Conservation (phyloP, 1,140 invertebrate species). For the Lysiphlebus fabarum region DNA sequence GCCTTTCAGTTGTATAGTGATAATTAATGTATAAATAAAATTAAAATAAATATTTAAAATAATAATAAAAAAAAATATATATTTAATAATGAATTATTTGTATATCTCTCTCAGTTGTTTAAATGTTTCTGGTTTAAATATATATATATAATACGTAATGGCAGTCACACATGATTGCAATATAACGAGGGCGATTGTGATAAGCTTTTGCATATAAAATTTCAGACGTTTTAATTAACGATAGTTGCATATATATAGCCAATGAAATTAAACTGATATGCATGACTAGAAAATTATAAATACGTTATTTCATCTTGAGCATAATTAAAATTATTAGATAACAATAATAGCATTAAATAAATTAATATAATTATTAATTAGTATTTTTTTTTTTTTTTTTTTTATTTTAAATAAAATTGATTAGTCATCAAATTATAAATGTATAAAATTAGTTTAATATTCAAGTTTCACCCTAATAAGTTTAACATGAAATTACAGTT, state of each 20-base stretch:
- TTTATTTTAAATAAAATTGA: too few relatives aligned
- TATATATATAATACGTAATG: conserved; percentile 1
- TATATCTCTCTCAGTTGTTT: background rate
- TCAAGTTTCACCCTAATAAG: too few relatives aligned
- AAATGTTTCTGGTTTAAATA: background rate
- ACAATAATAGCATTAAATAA: too few relatives aligned
- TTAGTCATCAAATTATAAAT: too few relatives aligned
- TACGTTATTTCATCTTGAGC: background rate
- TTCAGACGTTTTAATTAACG: background rate
- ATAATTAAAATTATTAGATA: too few relatives aligned
- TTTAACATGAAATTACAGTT: background rate
- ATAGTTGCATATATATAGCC: too few relatives aligned
- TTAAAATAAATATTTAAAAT: too few relatives aligned
- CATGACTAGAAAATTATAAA: conserved; percentile 4
- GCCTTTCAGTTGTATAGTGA: conserved; percentile 1
- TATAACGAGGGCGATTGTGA: background rate
- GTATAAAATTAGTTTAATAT: too few relatives aligned
- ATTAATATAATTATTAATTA: too few relatives aligned
- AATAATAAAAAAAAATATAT: too few relatives aligned
- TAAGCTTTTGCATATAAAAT: background rate
- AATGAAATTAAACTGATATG: background rate
- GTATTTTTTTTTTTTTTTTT: too few relatives aligned
- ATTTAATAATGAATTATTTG: background rate
- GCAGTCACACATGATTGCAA: background rate
- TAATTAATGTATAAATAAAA: too few relatives aligned